Evolutionary conservation across 2,113 vertebrate species (phyloP).

Genomic region (Anoplopoma fimbria): DNA sequence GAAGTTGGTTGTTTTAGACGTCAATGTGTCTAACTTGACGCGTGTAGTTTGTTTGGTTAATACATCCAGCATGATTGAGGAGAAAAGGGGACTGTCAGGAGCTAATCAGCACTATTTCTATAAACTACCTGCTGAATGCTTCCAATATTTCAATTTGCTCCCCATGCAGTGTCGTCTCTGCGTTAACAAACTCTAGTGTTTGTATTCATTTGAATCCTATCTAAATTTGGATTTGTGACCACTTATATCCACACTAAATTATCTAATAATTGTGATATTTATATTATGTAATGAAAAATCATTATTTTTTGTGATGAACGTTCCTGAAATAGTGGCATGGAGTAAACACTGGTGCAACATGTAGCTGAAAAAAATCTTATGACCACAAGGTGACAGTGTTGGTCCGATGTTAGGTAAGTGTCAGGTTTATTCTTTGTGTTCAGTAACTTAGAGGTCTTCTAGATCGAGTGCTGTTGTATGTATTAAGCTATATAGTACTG

Average conservation of each 20-base stretch:
- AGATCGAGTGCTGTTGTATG: neutral
- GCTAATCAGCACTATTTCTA: conserved; percentile 29
- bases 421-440: neutral
- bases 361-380: neutral
- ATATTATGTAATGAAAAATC: neutral
- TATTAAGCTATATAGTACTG: no score
- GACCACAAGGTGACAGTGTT: conserved; percentile 78
- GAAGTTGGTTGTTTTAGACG: neutral
- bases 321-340: neutral
- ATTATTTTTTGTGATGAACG: neutral
- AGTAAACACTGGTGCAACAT: neutral
- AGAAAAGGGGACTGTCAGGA: neutral
- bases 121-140: conserved; percentile 35
- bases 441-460: neutral
- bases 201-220: neutral
- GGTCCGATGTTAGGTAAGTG: conserved; percentile 30
- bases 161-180: neutral
- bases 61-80: neutral
- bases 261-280: neutral
- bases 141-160: neutral
- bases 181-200: neutral
- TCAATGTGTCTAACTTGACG: neutral
- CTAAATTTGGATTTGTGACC: neutral
- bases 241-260: neutral
- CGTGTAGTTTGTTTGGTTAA: neutral